Evolutionary conservation across 2,797 vertebrate genomes (phyloP).

Genomic region (Enteromius viviparus): DNA sequence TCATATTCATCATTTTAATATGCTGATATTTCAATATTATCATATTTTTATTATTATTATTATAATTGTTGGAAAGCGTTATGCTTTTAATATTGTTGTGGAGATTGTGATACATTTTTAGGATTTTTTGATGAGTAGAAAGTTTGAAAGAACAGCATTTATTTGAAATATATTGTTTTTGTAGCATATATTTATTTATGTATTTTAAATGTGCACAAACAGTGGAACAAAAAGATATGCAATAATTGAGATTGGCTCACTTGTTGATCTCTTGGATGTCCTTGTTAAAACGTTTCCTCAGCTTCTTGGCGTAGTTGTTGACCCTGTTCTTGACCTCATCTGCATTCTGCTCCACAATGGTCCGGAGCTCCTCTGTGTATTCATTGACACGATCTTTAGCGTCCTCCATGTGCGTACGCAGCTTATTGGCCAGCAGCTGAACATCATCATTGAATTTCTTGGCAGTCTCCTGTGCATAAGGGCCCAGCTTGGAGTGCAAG

Average conservation of each 20-base stretch:
- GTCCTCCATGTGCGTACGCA: slow-evolving; percentile 72
- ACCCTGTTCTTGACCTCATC: slow-evolving; percentile 71
- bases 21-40: neutral
- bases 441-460: slow-evolving; percentile 72
- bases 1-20: neutral
- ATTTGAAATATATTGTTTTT: neutral
- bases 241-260: slow-evolving; percentile 61
- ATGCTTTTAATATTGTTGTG: neutral
- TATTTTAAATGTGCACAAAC: neutral
- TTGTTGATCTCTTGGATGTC: slow-evolving; percentile 78
- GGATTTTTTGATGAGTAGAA: neutral
- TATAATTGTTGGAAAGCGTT: neutral
- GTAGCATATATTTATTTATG: neutral
- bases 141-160: neutral
- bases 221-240: neutral
- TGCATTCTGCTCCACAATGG: slow-evolving; percentile 77
- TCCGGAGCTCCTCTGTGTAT: slow-evolving; percentile 76
- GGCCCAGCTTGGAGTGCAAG: slow-evolving; percentile 72
- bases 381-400: slow-evolving; percentile 68
- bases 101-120: too few species aligned
- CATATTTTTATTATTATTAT: neutral
- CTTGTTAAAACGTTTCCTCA: slow-evolving; percentile 81
- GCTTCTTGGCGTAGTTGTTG: slow-evolving; percentile 74
- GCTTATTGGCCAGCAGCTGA: slow-evolving; percentile 63
- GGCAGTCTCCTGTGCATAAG: slow-evolving; percentile 65